Conservation (phyloP, 2,888 invertebrate genomes). For the Sialis fuliginosa region DNA sequence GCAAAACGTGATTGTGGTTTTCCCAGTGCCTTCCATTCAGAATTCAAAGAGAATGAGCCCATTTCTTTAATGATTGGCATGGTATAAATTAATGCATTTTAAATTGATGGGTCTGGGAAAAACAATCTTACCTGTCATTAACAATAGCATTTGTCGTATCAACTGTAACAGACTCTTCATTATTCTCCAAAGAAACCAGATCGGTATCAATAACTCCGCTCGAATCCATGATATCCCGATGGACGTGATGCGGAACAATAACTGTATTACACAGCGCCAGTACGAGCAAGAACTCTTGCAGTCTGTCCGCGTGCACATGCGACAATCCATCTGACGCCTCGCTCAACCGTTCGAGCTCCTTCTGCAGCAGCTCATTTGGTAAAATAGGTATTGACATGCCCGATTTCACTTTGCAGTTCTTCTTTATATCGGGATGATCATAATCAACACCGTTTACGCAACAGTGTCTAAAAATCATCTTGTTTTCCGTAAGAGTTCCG, state of each 20-base stretch:
- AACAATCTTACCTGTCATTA: background rate
- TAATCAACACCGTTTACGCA: slow-evolving; percentile 81
- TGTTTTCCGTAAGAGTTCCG: slow-evolving; percentile 92
- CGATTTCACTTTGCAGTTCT: slow-evolving; percentile 26
- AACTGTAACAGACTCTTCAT: slow-evolving; percentile 6
- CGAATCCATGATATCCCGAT: slow-evolving; percentile 52
- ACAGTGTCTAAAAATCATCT: slow-evolving; percentile 90
- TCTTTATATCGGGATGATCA: slow-evolving; percentile 59
- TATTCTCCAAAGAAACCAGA: slow-evolving; percentile 12
- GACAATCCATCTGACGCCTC: slow-evolving; percentile 15
- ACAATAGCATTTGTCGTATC: slow-evolving; percentile 4
- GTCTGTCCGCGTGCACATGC: slow-evolving; percentile 42
- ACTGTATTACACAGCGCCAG: slow-evolving; percentile 94
- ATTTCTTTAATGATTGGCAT: no score
- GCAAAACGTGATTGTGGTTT: no score
- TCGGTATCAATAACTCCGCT: slow-evolving; percentile 40
- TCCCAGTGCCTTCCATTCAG: no score
- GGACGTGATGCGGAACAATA: slow-evolving; percentile 76
- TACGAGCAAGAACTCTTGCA: slow-evolving; percentile 78
- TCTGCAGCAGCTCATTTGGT: slow-evolving; percentile 32
- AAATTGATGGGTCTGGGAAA: no score
- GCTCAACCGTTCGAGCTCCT: slow-evolving; percentile 26
- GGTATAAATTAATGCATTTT: no score
- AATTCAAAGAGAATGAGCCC: no score
- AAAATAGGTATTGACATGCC: slow-evolving; percentile 27